Percentiles rank a stretch among this genome's conserved stretches.
Conservation (phyloP, 1,140 invertebrate species). For the Lerema accius region DNA sequence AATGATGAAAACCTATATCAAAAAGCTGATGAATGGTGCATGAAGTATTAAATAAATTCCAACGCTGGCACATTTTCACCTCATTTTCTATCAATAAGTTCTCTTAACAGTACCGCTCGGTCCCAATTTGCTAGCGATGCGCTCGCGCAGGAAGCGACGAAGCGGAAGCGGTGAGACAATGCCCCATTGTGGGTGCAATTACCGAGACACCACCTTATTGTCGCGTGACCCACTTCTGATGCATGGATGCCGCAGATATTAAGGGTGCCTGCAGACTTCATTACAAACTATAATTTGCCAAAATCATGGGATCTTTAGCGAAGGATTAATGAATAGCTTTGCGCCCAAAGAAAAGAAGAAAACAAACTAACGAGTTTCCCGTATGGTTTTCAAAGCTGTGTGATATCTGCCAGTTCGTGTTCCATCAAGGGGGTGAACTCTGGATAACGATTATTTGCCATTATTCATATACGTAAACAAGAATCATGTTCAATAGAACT, state of each 20-base stretch:
- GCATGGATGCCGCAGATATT: conserved; percentile 7
- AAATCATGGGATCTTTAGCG: no score
- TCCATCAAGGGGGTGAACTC: no score
- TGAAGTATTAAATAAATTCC: not conserved
- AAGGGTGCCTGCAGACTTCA: not conserved
- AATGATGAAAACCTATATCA: no score
- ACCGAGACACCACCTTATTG: conserved; percentile 20
- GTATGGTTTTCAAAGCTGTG: no score
- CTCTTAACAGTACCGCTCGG: not conserved
- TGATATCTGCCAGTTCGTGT: no score
- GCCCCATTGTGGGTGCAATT: conserved; percentile 12
- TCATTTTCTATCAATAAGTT: not conserved
- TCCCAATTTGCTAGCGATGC: conserved; percentile 3
- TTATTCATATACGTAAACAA: no score
- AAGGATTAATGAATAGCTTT: no score
- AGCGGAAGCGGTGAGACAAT: conserved; percentile 22
- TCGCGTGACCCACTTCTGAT: conserved; percentile 21
- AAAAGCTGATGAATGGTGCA: no score
- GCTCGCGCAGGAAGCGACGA: conserved; percentile 12
- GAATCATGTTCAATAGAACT: no score
- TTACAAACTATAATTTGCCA: not conserved
- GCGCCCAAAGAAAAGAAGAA: no score
- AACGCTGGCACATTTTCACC: not conserved
- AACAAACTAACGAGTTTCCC: no score
- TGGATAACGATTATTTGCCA: no score